phyloP scores from a whole-genome alignment of 2,888 invertebrate species.

The Laothoe populi region DNA sequence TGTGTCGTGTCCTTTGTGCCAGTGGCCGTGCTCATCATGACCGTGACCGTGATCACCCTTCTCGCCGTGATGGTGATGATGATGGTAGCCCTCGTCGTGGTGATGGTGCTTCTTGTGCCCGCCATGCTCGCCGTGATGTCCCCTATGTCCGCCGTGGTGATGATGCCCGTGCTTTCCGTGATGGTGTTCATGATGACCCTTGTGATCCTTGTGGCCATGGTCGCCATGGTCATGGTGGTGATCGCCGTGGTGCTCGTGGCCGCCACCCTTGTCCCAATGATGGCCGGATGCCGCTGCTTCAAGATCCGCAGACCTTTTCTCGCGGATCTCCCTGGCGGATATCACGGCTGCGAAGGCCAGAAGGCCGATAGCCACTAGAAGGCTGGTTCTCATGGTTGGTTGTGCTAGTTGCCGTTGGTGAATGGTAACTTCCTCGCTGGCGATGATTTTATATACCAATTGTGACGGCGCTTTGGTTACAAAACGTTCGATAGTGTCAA shows the following conservation, averaged over 20 bases:
- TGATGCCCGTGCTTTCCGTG: background rate
- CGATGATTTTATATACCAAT: constrained; percentile 12
- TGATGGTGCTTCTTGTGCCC: constrained; percentile 1
- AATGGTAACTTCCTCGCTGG: background rate
- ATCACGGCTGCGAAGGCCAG: background rate
- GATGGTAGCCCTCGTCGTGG: constrained; percentile 3
- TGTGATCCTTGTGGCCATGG: background rate
- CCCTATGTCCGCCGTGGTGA: background rate
- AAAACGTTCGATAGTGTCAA: constrained; percentile 1
- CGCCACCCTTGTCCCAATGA: background rate
- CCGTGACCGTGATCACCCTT: background rate
- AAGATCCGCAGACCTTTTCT: background rate
- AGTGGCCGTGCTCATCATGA: background rate
- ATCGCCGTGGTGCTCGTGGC: background rate
- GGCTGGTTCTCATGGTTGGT: background rate
- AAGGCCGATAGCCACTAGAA: background rate
- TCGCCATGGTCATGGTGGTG: constrained; percentile 1
- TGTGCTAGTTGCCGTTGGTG: background rate
- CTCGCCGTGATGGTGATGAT: background rate
- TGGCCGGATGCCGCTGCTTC: background rate
- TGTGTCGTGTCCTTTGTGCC: background rate
- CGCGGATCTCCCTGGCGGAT: background rate
- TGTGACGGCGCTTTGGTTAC: background rate
- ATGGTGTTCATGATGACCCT: background rate
- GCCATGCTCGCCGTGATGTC: background rate